These are phyloP conservation scores for Discoglossus pictus DNA, from an alignment of 2,797 vertebrate genomes.

Conservation along the genomic window DNA sequence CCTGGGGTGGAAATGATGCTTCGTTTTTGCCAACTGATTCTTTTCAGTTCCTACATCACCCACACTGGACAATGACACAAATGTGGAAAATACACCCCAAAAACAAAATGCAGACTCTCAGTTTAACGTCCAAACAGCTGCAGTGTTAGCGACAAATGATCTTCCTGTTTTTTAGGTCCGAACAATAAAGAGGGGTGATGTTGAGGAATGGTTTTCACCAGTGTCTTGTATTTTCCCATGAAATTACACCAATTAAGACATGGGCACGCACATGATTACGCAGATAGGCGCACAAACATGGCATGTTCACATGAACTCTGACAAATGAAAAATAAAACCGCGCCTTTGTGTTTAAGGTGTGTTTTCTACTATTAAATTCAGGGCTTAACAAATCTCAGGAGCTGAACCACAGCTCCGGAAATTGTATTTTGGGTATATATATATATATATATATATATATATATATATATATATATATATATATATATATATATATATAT, in stretches of 20 bases:
- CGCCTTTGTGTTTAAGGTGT: too few relatives aligned
- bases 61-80: slow-evolving; percentile 53
- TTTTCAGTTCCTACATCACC: slow-evolving; percentile 57
- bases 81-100: slow-evolving; percentile 53
- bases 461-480: too few relatives aligned
- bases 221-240: background rate
- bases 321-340: too few relatives aligned
- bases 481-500: too few relatives aligned
- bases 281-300: too few relatives aligned
- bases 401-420: too few relatives aligned
- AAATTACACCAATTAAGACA: background rate
- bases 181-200: slow-evolving; percentile 39
- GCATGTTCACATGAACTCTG: too few relatives aligned
- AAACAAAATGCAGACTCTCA: slow-evolving; percentile 13
- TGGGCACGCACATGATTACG: too few relatives aligned
- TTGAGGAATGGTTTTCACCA: slow-evolving; percentile 7
- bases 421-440: too few relatives aligned
- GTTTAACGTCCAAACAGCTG: slow-evolving; percentile 52
- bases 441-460: too few relatives aligned
- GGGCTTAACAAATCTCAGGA: too few relatives aligned
- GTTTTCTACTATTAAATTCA: too few relatives aligned
- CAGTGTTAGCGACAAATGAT: slow-evolving; percentile 41
- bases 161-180: slow-evolving; percentile 60
- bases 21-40: slow-evolving; percentile 55
- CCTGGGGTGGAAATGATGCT: slow-evolving; percentile 67